A percentile compares a stretch with the other conserved stretches of the same genome.
These are phyloP conservation scores for Drosophila lacicola DNA, from an alignment of 2,888 invertebrate species.

Conservation along the genomic window DNA sequence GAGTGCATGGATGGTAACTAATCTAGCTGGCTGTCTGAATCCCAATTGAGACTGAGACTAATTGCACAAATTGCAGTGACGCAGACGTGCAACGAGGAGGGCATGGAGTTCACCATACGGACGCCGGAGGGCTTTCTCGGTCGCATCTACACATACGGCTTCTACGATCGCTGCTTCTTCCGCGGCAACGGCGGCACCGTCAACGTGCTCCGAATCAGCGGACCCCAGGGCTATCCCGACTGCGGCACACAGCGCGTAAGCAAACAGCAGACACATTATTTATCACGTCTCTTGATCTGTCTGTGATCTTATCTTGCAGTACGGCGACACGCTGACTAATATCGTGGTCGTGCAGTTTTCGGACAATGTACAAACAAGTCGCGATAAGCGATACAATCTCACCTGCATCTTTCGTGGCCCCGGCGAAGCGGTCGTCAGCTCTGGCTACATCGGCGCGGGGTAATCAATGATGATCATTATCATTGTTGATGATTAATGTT, in stretches of 20 bases:
- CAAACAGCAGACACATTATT: neutral
- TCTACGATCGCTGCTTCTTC: conserved; percentile 96
- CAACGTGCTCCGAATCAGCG: conserved; percentile 93
- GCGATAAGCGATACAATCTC: conserved; percentile 95
- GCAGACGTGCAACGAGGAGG: conserved; percentile 96
- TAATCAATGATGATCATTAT: conserved; percentile 84
- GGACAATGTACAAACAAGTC: conserved; percentile 95
- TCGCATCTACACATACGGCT: conserved; percentile 95
- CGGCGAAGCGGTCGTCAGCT: conserved; percentile 96
- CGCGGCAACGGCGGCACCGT: conserved; percentile 94
- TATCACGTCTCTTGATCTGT: neutral
- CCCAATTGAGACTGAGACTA: conserved; percentile 35
- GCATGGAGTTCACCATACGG: conserved; percentile 96
- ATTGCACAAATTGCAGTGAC: conserved; percentile 87
- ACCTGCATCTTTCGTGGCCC: conserved; percentile 97
- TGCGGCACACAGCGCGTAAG: conserved; percentile 94
- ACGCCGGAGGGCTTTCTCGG: conserved; percentile 96
- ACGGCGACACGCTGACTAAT: conserved; percentile 96
- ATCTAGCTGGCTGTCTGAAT: conserved; percentile 1
- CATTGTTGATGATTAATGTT: conserved; percentile 16
- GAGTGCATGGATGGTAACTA: conserved; percentile 94
- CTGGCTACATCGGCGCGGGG: conserved; percentile 96
- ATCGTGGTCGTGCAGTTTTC: conserved; percentile 97
- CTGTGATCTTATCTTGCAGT: conserved; percentile 86
- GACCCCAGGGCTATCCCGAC: conserved; percentile 96